phyloP scores from a whole-genome alignment of 2,888 invertebrate species.

The Anaspis maculata region DNA sequence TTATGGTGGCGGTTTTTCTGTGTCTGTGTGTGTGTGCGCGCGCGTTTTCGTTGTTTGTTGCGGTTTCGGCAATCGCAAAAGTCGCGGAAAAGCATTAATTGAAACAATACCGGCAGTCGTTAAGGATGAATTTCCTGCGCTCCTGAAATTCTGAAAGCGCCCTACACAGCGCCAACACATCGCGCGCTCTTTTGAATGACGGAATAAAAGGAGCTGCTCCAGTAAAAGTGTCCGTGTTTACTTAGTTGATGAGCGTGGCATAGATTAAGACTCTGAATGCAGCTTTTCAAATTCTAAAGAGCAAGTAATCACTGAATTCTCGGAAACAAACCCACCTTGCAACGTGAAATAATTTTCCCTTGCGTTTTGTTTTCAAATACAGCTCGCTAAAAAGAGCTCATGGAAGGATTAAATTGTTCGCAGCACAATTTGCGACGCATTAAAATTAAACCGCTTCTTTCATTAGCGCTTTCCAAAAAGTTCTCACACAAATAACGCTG shows the following conservation, averaged over 20 bases:
- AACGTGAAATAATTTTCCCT: conserved; percentile 9
- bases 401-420: too few species aligned
- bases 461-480: too few species aligned
- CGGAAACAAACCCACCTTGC: conserved; percentile 7
- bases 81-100: neutral
- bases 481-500: too few species aligned
- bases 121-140: neutral
- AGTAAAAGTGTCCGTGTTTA: conserved; percentile 25
- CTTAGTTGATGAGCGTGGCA: conserved; percentile 26
- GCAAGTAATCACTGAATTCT: too few species aligned
- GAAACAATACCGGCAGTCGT: neutral
- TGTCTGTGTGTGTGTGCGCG: neutral
- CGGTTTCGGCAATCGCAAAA: too few species aligned
- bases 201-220: conserved; percentile 16
- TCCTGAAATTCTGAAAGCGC: conserved; percentile 2
- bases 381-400: too few species aligned
- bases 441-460: too few species aligned
- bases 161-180: neutral
- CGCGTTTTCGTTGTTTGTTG: too few species aligned
- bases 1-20: too few species aligned
- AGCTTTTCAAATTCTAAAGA: conserved; percentile 21
- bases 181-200: conserved; percentile 7
- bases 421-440: too few species aligned
- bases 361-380: too few species aligned
- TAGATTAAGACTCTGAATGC: conserved; percentile 25